Evolutionary conservation across 2,113 vertebrate genomes (phyloP).

Genomic region (Bufo gargarizans): DNA sequence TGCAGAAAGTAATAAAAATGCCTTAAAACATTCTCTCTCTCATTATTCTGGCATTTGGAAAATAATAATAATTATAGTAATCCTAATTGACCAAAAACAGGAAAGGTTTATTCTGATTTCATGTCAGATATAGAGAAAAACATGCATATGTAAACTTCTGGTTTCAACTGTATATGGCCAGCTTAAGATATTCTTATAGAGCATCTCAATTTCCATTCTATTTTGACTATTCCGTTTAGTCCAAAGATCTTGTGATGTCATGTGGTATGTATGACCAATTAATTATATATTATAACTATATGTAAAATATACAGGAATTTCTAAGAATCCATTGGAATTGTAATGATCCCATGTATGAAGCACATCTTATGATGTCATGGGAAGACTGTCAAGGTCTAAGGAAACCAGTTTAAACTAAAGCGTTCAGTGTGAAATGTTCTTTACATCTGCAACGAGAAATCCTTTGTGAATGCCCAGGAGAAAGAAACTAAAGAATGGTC

Average conservation of each 20-base stretch:
- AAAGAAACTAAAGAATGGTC: conserved; percentile 31
- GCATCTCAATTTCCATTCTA: too few species aligned
- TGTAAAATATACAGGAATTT: neutral
- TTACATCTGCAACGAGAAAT: conserved; percentile 32
- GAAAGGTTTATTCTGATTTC: too few species aligned
- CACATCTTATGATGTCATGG: neutral
- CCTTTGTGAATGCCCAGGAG: conserved; percentile 30
- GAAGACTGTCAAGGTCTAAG: neutral
- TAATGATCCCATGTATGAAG: neutral
- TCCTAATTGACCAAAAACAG: too few species aligned
- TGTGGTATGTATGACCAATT: neutral
- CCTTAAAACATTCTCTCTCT: too few species aligned
- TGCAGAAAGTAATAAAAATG: too few species aligned
- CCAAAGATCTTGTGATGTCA: neutral
- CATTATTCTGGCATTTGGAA: too few species aligned
- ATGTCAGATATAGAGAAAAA: too few species aligned
- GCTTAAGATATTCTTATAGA: too few species aligned
- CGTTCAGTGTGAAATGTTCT: neutral
- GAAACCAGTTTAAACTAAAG: neutral
- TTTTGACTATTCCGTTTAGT: too few species aligned
- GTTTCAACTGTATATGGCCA: too few species aligned
- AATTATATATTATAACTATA: neutral
- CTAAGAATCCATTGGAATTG: neutral
- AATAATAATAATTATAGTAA: too few species aligned
- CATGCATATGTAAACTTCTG: too few species aligned